Base-by-base conservation (phyloP, 2,888 invertebrate species). In the Synanthedon vespiformis region DNA sequence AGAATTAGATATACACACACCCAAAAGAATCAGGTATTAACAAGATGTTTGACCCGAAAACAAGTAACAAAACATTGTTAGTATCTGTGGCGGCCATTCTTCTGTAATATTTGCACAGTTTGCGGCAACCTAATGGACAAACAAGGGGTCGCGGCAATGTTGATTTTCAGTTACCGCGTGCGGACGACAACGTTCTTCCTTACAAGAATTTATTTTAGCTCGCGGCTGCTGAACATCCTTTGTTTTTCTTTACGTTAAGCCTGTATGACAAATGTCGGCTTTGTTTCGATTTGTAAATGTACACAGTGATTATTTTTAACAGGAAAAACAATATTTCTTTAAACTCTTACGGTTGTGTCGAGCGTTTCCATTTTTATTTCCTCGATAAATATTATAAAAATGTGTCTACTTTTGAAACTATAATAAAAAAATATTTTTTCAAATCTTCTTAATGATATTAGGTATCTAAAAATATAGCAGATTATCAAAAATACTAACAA, bases 71-170 rank as follows among this genome's bases (percentile, higher is more conserved):
- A 48, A 48, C 22, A 48, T 44, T 16, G 48, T 64, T 64, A 62
- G 67, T 65, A 64, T 65, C 65, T 63, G 61, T 62, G 61, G 65
- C 60, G 55, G 58, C 50, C 51, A 54, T 55, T 57, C 48, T 48
- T 56, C 55, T 52, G 58, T 67, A 70, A 64, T 74, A 78, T 85
- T 84, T 84, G 78, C 69, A 66, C 72, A 72, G 80, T 76, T 74
- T 73, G 77, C 71, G 74, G 80, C 69, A 72, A 74, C 76, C 83
- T 86, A 86, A 85, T 85, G 85, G 85, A 81, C 85, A 85, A 85
- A 85, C 84, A 86, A 76, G 77, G 83, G 80, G 77, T 61, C 61
- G 67, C 58, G 59, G 69, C 77, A 70, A 73, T 83, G 83, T 83
- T 83, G 84, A 78, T 83, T 82, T 83, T 82, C 72, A 81, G 83